Conservation (phyloP, 2,888 invertebrate species). For the Strigamia crassipes region DNA sequence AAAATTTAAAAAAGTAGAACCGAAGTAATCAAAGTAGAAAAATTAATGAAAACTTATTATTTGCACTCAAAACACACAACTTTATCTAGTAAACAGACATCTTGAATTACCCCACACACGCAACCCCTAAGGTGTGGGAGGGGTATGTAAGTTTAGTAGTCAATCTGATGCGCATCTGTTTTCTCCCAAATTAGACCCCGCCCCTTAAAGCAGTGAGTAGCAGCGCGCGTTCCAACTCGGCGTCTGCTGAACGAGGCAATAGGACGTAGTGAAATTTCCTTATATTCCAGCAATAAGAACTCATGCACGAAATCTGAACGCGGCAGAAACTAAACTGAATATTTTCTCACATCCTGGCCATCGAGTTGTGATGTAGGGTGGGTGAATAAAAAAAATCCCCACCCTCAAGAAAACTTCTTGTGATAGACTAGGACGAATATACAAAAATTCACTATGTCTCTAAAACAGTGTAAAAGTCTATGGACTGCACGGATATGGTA, state of each 20-base stretch:
- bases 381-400: conserved; percentile 37
- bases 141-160: neutral
- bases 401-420: conserved; percentile 7
- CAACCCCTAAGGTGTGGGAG: conserved; percentile 19
- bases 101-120: conserved; percentile 21
- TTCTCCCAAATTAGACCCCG: conserved; percentile 26
- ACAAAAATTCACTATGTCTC: conserved; percentile 7
- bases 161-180: conserved; percentile 7
- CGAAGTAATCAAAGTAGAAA: neutral
- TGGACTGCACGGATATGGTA: conserved; percentile 15
- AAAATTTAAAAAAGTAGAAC: neutral
- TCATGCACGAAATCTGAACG: conserved; percentile 12
- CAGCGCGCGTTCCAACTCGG: conserved; percentile 33
- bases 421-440: conserved; percentile 5
- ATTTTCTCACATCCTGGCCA: neutral
- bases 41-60: neutral
- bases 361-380: conserved; percentile 24
- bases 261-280: conserved; percentile 22
- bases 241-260: conserved; percentile 40
- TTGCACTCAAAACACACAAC: neutral
- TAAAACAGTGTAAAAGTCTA: conserved; percentile 6
- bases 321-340: neutral
- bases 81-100: neutral
- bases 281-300: neutral
- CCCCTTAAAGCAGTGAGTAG: conserved; percentile 25